Percentiles rank a stretch among this genome's conserved stretches.
These are phyloP conservation scores for Chrysodeixis includens DNA, from an alignment of 2,888 invertebrate genomes.

Conservation along the genomic window DNA sequence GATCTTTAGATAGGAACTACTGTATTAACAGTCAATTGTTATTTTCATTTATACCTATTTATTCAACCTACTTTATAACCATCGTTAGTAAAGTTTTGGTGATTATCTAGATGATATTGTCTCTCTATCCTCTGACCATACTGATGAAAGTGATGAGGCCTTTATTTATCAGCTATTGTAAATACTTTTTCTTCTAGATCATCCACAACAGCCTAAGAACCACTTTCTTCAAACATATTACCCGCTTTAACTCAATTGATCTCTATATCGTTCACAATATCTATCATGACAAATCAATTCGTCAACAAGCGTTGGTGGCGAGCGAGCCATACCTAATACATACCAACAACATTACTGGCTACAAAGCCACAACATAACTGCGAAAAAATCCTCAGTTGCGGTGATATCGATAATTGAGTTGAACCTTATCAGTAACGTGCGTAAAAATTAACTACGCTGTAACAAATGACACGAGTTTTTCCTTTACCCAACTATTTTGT, in stretches of 20 bases:
- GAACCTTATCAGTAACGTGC: conserved; percentile 60
- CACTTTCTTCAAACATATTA: conserved; percentile 4
- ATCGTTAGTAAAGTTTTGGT: too few species aligned
- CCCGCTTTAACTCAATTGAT: background rate
- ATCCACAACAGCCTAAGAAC: background rate
- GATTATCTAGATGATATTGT: too few species aligned
- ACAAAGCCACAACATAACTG: conserved; percentile 47
- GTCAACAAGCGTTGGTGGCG: conserved; percentile 15
- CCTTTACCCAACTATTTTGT: conserved; percentile 18
- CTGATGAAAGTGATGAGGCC: too few species aligned
- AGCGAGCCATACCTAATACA: conserved; percentile 17
- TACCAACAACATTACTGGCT: conserved; percentile 31
- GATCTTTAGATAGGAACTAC: background rate
- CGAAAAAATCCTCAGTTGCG: conserved; percentile 47
- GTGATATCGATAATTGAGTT: conserved; percentile 62
- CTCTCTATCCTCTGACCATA: too few species aligned
- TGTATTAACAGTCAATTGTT: too few species aligned
- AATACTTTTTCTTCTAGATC: background rate
- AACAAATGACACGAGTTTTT: conserved; percentile 46
- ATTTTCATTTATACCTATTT: too few species aligned
- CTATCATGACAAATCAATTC: conserved; percentile 11
- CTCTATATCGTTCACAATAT: background rate
- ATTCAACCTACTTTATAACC: too few species aligned
- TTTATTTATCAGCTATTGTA: too few species aligned
- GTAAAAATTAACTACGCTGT: conserved; percentile 60